Conservation (phyloP, 2,113 vertebrate genomes). For the Ammodytes marinus region DNA sequence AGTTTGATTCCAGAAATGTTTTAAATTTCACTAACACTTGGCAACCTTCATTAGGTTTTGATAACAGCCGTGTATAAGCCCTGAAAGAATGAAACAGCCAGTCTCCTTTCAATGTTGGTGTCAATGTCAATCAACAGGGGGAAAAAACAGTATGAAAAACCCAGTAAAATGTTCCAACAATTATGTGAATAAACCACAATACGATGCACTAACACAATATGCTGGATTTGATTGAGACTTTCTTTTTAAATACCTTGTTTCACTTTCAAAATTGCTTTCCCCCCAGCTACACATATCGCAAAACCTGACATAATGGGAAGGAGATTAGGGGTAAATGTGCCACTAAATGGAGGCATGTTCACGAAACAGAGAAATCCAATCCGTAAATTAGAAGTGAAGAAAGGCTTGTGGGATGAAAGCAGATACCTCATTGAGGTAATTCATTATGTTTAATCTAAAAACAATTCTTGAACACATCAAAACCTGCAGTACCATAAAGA, state of each 20-base stretch:
- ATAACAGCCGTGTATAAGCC: background rate
- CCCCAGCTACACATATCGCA: background rate
- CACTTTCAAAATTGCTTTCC: background rate
- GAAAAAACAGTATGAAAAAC: background rate
- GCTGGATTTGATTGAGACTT: background rate
- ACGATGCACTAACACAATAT: background rate
- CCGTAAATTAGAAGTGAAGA: conserved; percentile 2
- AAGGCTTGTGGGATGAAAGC: conserved; percentile 18
- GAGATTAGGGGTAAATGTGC: conserved; percentile 21
- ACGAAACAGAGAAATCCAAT: conserved; percentile 9
- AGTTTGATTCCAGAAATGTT: background rate
- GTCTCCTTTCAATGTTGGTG: background rate
- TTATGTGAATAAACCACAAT: background rate
- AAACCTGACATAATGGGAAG: conserved; percentile 21
- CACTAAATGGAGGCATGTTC: background rate
- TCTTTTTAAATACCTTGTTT: background rate
- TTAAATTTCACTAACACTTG: conserved; percentile 17
- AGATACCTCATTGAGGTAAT: conserved; percentile 8
- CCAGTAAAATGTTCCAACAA: background rate
- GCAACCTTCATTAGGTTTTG: conserved; percentile 22
- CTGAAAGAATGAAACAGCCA: conserved; percentile 1
- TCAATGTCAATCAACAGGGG: background rate
- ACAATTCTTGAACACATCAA: conserved; percentile 1
- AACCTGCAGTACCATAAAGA: background rate
- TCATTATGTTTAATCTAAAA: conserved; percentile 8